phyloP scores from a whole-genome alignment of 1,140 invertebrate genomes.

The Euura lappo region DNA sequence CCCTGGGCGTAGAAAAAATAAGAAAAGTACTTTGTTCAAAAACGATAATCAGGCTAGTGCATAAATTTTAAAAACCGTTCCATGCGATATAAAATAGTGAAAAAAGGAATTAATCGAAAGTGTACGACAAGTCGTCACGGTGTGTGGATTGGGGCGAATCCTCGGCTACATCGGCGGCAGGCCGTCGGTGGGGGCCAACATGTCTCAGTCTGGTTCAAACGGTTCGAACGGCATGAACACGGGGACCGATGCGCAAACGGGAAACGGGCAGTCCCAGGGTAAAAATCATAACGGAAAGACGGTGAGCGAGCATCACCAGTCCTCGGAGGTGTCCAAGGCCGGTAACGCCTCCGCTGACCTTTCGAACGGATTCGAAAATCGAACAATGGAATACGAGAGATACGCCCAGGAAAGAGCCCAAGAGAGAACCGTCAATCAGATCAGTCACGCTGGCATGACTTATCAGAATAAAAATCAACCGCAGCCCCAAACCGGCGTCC shows the following conservation, averaged over 20 bases:
- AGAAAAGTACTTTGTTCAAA: neutral
- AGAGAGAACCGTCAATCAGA: conserved; percentile 14
- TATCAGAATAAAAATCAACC: neutral
- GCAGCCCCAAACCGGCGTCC: conserved; percentile 11
- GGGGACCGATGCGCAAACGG: conserved; percentile 14
- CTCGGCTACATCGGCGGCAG: conserved; percentile 59
- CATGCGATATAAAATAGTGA: neutral
- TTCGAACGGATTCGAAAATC: conserved; percentile 56
- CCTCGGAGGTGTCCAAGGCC: neutral
- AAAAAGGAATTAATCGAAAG: conserved; percentile 29
- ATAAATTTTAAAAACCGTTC: neutral
- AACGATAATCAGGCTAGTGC: too few species aligned
- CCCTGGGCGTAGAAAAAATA: neutral
- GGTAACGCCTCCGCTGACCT: conserved; percentile 32
- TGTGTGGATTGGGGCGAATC: conserved; percentile 58
- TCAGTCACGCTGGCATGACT: conserved; percentile 7
- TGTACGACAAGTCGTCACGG: conserved; percentile 49
- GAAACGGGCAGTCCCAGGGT: neutral
- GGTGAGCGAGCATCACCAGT: neutral
- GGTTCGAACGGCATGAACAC: conserved; percentile 35
- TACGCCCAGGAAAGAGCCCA: conserved; percentile 32
- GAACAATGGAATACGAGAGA: conserved; percentile 44
- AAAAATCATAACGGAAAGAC: conserved; percentile 43
- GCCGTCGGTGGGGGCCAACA: conserved; percentile 55
- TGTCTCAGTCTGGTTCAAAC: conserved; percentile 52